These are phyloP conservation scores for Cristatella mucedo DNA, from an alignment of 2,888 invertebrate species.

Conservation along the genomic window DNA sequence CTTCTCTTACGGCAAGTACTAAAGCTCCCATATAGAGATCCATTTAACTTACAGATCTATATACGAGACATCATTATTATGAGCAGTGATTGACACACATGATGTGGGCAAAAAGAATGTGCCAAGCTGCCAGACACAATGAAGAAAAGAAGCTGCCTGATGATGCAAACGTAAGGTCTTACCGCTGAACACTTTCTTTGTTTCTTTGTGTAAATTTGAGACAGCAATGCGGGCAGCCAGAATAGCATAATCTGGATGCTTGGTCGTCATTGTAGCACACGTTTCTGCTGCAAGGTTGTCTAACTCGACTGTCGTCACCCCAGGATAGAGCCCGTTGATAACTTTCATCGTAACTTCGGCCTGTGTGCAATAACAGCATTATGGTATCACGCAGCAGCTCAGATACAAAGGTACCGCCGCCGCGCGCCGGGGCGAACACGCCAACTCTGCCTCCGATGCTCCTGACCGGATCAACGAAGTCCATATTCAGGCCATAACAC, in stretches of 20 bases:
- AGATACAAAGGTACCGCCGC: no score
- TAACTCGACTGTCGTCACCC: constrained; percentile 87
- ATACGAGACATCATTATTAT: no score
- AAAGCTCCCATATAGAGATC: no score
- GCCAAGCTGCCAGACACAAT: background rate
- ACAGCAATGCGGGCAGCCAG: constrained; percentile 66
- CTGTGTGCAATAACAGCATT: constrained; percentile 24
- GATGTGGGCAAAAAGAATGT: no score
- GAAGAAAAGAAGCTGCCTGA: background rate
- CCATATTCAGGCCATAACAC: constrained; percentile 85
- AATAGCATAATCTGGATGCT: constrained; percentile 81
- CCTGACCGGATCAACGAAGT: constrained; percentile 86
- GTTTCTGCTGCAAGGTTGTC: constrained; percentile 97
- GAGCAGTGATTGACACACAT: no score
- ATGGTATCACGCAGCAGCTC: no score
- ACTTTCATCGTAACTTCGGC: constrained; percentile 51
- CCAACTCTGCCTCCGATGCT: no score
- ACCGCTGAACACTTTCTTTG: constrained; percentile 65
- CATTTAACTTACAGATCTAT: no score
- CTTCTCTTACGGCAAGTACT: no score
- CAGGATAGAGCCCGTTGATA: constrained; percentile 81
- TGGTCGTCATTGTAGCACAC: constrained; percentile 91
- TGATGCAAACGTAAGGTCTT: constrained; percentile 10
- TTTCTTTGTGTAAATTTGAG: constrained; percentile 94
- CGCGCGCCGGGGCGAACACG: no score